Conservation (phyloP, 2,113 vertebrate species). For the Toxostoma redivivum region DNA sequence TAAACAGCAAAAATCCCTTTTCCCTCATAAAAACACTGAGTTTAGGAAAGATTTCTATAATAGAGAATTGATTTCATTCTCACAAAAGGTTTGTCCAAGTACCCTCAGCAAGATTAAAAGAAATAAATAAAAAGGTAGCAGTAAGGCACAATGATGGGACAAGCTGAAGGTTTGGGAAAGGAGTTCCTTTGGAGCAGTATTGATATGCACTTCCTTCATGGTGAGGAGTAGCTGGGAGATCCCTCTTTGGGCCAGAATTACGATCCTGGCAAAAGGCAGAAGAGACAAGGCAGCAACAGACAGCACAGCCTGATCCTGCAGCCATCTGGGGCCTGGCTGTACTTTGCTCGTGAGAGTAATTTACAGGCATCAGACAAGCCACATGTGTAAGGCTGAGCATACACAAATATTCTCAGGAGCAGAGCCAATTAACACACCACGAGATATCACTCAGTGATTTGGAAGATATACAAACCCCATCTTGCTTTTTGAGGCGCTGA, state of each 20-base stretch:
- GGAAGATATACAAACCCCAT: neutral
- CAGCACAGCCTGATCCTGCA: neutral
- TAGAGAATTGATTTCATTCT: neutral
- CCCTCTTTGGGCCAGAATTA: neutral
- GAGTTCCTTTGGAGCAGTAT: neutral
- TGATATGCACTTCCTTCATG: neutral
- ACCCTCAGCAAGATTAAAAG: neutral
- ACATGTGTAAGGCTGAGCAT: constrained; percentile 37
- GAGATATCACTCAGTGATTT: constrained; percentile 20
- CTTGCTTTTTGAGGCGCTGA: constrained; percentile 1
- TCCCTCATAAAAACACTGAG: neutral
- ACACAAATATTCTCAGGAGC: constrained; percentile 37
- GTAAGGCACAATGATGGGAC: neutral
- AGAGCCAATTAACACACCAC: constrained; percentile 46
- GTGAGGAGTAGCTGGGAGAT: neutral
- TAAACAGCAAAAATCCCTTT: neutral
- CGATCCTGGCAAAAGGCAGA: neutral
- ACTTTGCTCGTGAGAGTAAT: neutral
- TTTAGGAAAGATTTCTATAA: neutral
- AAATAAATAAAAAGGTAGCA: neutral
- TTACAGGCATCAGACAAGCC: constrained; percentile 46
- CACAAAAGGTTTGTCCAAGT: neutral
- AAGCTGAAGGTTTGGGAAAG: neutral
- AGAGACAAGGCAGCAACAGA: neutral
- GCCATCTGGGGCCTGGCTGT: constrained; percentile 4